Evolutionary conservation across 2,113 vertebrate species (phyloP).

Genomic region (Antechinus flavipes): DNA sequence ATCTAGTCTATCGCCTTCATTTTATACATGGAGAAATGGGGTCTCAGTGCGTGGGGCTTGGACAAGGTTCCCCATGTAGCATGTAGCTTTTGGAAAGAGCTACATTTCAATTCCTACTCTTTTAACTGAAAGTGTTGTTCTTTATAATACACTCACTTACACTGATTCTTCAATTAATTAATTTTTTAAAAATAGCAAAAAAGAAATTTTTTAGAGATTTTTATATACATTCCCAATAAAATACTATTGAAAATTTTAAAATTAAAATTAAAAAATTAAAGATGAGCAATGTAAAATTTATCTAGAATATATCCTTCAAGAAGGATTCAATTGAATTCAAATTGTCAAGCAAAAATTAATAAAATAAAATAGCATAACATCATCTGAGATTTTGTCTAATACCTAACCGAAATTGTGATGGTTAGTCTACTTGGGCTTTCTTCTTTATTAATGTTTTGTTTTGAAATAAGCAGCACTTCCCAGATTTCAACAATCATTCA

Average conservation of each 20-base stretch:
- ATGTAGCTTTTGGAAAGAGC: not conserved
- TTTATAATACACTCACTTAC: not conserved
- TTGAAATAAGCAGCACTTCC: not conserved
- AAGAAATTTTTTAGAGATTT: not conserved
- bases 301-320: too few relatives aligned
- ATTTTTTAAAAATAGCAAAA: not conserved
- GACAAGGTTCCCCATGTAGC: not conserved
- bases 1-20: not conserved
- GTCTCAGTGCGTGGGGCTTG: not conserved
- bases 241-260: too few relatives aligned
- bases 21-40: not conserved
- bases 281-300: too few relatives aligned
- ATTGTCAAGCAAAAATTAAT: too few relatives aligned
- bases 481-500: not conserved
- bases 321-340: too few relatives aligned
- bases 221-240: not conserved
- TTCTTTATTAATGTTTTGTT: not conserved
- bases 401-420: not conserved
- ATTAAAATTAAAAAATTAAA: too few relatives aligned
- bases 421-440: not conserved
- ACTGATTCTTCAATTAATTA: not conserved
- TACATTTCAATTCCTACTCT: not conserved
- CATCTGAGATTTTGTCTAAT: not conserved
- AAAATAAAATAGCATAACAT: not conserved
- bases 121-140: not conserved